phyloP scores from a whole-genome alignment of 2,113 vertebrate genomes.

The Epinephelus moara region DNA sequence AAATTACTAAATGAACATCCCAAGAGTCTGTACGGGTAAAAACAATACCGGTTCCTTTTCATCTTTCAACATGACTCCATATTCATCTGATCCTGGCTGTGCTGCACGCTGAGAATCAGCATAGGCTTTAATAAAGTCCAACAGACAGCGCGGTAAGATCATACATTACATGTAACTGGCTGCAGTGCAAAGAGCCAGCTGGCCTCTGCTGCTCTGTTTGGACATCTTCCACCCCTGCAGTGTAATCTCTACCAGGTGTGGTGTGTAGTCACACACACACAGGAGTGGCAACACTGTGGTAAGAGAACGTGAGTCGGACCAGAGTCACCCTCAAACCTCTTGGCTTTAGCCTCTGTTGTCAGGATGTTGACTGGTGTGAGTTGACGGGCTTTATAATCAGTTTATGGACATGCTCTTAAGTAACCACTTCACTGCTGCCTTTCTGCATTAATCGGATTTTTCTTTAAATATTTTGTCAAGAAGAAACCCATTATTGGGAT shows the following conservation, averaged over 20 bases:
- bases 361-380: neutral
- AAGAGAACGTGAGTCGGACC: neutral
- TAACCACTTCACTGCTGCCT: neutral
- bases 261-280: conserved; percentile 2
- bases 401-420: neutral
- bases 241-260: conserved; percentile 63
- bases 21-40: neutral
- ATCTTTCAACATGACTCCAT: conserved; percentile 38
- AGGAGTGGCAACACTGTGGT: conserved; percentile 36
- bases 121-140: conserved; percentile 21
- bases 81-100: conserved; percentile 6
- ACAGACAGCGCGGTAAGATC: conserved; percentile 12
- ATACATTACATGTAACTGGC: conserved; percentile 15
- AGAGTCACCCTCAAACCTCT: neutral
- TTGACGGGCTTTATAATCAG: neutral
- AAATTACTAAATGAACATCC: conserved; percentile 25
- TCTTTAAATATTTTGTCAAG: neutral
- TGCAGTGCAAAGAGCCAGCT: conserved; percentile 29
- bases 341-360: neutral
- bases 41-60: conserved; percentile 31
- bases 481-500: neutral
- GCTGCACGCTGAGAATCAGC: conserved; percentile 23
- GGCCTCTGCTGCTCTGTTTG: conserved; percentile 41
- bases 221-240: conserved; percentile 51
- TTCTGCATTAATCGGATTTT: neutral